Conservation (phyloP, 2,888 invertebrate species). For the Punctoribates punctum region DNA sequence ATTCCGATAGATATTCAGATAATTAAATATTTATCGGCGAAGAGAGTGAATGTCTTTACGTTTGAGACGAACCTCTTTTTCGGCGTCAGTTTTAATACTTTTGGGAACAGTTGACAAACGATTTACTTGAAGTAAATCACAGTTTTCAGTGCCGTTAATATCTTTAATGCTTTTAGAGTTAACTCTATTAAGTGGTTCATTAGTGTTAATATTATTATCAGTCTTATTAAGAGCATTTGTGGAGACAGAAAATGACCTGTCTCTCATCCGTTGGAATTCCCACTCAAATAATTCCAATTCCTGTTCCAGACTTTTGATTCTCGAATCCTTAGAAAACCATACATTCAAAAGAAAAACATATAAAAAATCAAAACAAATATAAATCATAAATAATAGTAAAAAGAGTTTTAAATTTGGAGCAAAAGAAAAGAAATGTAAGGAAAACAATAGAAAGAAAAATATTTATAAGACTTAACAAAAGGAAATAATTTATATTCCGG, state of each 20-base stretch:
- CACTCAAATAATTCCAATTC: constrained; percentile 29
- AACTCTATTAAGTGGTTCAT: neutral
- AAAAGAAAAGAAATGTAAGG: neutral
- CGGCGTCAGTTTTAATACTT: constrained; percentile 13
- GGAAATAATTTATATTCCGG: neutral
- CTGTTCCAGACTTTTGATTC: constrained; percentile 33
- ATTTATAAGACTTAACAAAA: neutral
- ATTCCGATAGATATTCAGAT: constrained; percentile 13
- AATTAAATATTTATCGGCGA: too few species aligned
- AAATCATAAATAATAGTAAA: neutral
- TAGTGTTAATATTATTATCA: neutral
- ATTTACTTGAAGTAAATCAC: neutral
- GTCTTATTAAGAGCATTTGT: neutral
- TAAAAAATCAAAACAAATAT: neutral
- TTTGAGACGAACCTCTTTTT: constrained; percentile 26
- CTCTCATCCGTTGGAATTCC: constrained; percentile 21
- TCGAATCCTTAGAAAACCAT: constrained; percentile 4
- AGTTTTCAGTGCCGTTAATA: neutral
- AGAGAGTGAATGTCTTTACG: neutral
- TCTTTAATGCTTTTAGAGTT: constrained; percentile 18
- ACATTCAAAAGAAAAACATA: neutral
- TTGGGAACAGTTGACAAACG: constrained; percentile 5
- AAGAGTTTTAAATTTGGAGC: neutral
- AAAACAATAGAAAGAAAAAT: neutral
- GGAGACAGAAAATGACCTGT: neutral